phyloP scores from a whole-genome alignment of 2,113 vertebrate genomes.

The Sula dactylatra region DNA sequence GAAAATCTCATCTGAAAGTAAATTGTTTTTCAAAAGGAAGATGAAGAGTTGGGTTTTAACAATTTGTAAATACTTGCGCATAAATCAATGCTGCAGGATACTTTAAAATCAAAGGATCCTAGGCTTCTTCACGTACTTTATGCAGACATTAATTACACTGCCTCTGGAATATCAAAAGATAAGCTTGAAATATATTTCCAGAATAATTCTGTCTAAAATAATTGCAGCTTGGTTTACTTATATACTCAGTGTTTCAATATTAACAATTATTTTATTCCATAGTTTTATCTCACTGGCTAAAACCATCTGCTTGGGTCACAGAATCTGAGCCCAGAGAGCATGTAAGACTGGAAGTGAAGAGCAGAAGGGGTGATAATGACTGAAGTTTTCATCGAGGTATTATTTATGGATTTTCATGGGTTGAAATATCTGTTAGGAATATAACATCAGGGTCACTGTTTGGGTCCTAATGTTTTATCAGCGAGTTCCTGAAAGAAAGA shows the following conservation, averaged over 20 bases:
- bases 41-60: neutral
- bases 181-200: neutral
- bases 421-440: neutral
- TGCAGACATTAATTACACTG: neutral
- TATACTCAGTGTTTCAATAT: neutral
- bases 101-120: neutral
- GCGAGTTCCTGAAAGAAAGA: neutral
- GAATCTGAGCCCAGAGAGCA: neutral
- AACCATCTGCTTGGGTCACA: neutral
- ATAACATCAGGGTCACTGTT: neutral
- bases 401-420: neutral
- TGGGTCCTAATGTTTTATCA: neutral
- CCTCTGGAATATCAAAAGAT: neutral
- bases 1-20: neutral
- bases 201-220: neutral
- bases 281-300: neutral
- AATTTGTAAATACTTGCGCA: neutral
- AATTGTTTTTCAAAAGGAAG: neutral
- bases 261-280: neutral
- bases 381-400: neutral
- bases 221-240: neutral
- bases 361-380: neutral
- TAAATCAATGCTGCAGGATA: neutral
- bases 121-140: neutral
- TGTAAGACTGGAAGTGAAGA: neutral